Base-by-base conservation (phyloP, 2,888 invertebrate genomes). In the Erebia aethiops region DNA sequence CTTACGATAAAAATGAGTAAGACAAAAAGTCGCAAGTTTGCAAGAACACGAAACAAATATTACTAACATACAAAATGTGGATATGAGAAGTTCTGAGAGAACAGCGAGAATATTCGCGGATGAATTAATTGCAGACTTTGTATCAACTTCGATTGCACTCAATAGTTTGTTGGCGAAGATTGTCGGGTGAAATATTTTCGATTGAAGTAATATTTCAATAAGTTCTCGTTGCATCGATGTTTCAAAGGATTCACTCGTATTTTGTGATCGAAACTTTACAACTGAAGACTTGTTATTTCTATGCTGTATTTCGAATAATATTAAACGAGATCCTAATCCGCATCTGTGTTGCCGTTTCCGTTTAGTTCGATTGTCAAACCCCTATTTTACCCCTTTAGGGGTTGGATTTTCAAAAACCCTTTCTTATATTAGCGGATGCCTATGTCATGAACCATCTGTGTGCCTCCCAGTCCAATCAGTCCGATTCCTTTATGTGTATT, bases 61-160 rank as follows among this genome's bases (percentile, higher is more conserved):
- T 67, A 77, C 77, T 75, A 77, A 77, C 76, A 76, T 77, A 78
- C 77, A 77, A 77, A 76, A 76, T 77, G 74, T 73, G 74, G 72
- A 75, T 75, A 75, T 74, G 72, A 74, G 74, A 76, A 76, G 70
- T 78, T 76, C 70, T 62, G 75, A 18, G n/a, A 26, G 56, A 56
- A 75, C 75, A 76, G 75, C 71, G 71, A 26, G 21, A 66, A 49
- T 63, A 52, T 16, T 54, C 65, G 43, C 68, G 51, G 69, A 16
- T 65, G 68, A 69, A 71, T 74, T 74, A 72, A 73, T 66, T 60
- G 70, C 65, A 46, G 52, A 60, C 64, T 65, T 49, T 71, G 70
- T 56, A 67, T 66, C 66, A 67, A 72, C 74, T 74, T 74, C 71
- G 74, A 74, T 74, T 70, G 21, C 68, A 51, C 56, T 68, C 67